Base-by-base conservation (phyloP, 2,113 vertebrate genomes). In the Carassius auratus region DNA sequence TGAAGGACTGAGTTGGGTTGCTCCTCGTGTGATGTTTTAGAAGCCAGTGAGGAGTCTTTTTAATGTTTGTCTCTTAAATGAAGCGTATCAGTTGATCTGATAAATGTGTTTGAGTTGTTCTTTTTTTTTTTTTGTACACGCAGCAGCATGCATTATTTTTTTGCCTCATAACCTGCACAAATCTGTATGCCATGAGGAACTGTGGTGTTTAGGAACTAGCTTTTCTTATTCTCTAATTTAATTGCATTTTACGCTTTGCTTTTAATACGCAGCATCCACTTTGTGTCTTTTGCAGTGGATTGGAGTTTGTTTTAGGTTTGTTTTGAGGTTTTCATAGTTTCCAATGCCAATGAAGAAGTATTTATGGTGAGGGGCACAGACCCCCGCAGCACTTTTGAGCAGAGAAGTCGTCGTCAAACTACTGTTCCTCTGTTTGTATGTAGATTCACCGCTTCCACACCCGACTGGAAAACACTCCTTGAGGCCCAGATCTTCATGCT, bases 21-120 rank as follows among this genome's bases (percentile, higher is more conserved):
- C 26, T 48, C 64, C 21, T 23, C 83, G 15, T 5, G 14, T 50
- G 17, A 69, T n/a, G 66, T 50, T 50, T 50, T 12, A 13, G 85
- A 87, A 73, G 12, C 45, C 45, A 48, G 10, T 48, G 45, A 86
- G 82, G 76, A 75, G 62, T 62, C 45, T 87, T 86, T 83, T 87
- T 36, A 84, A 75, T 91, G 36, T 76, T 88, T 92, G 30, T 90
- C 88, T 89, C 88, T 89, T 91, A 93, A 94, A 85, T 90, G 36
- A 90, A 91, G 88, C 92, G 89, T 85, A 92, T 95, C 93, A 94
- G 93, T 95, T 95, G 94, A 95, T 83, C 93, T 95, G 93, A 95
- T 93, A 64, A 89, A 87, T 81, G 52, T 85, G 78, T 9, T 84
- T 84, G 50, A 52, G 50, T 52, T 52, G 45, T 12, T 42, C 8